phyloP scores from a whole-genome alignment of 2,888 invertebrate species.

The Aphodius sticticus region DNA sequence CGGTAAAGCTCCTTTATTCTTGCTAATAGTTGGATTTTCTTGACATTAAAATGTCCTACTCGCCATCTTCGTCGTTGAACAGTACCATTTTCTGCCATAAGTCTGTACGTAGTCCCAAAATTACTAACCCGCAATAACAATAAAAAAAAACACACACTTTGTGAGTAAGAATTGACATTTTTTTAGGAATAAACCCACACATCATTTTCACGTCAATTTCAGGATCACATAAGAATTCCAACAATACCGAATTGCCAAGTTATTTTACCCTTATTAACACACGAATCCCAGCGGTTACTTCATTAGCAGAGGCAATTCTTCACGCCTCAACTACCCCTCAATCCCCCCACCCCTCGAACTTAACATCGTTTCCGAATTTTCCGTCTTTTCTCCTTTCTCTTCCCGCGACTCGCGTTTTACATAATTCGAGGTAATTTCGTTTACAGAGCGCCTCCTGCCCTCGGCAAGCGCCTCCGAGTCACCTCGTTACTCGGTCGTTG shows the following conservation, averaged over 20 bases:
- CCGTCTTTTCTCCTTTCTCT: neutral
- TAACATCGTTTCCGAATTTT: neutral
- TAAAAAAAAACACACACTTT: too few relatives aligned
- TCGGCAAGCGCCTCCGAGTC: neutral
- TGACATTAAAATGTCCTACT: too few relatives aligned
- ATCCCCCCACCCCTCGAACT: neutral
- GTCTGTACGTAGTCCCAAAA: too few relatives aligned
- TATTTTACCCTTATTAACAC: neutral
- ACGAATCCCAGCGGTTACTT: neutral
- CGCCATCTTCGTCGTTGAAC: too few relatives aligned
- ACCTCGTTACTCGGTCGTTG: neutral
- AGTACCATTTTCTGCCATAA: too few relatives aligned
- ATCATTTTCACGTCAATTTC: too few relatives aligned
- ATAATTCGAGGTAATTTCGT: neutral
- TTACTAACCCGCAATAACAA: too few relatives aligned
- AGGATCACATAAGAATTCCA: neutral
- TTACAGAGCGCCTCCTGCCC: neutral
- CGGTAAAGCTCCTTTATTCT: too few relatives aligned
- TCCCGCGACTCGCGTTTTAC: neutral
- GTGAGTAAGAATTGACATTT: too few relatives aligned
- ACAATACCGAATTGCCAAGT: neutral
- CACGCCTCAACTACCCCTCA: neutral
- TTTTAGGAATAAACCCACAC: too few relatives aligned
- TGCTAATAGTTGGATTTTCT: too few relatives aligned
- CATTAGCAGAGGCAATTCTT: neutral